Evolutionary conservation across 2,113 vertebrate species (phyloP), one percentile per base, ranked within the genome.

Genomic region (Serinus canaria): DNA sequence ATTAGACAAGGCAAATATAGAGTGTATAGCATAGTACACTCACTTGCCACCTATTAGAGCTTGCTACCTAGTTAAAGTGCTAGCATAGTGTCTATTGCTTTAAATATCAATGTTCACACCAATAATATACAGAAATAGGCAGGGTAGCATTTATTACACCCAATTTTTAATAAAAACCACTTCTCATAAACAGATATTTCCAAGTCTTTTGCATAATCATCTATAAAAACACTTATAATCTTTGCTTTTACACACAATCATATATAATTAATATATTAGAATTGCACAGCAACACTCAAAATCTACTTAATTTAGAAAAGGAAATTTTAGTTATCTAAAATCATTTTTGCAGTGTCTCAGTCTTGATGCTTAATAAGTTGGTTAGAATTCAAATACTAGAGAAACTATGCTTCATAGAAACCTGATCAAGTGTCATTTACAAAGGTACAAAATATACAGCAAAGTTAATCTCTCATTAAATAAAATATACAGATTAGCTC

Each of bases 381-480:
- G 66, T 50, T 97, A 96, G 73, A 95, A 91, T 92, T 91, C 64
- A 97, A 92, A 96, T 79, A 85, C 18, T 75, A 91, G 24, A 95
- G 94, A 94, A 96, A 96, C 55, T 91, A 76, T 33, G 43, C 77
- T 90, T 96, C 89, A 94, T 79, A 94, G 88, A 81, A 94, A 97
- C 85, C 50, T 6, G 18, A 94, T 83, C 93, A 79, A 86, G 60
- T 85, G 95, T 90, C 93, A 98, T 97, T 97, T 98, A 98, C 94
- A 98, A 96, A 98, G 92, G 80, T 97, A 97, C 97, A 98, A 98
- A 97, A 98, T 98, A 97, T 98, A 98, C 97, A 98, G 85, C 84
- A 95, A 97, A 97, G 86, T 89, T 82, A 96, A 96, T 76, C 50
- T 95, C 66, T 96, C 81, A 69, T 98, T 98, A 98, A 98, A 98